phyloP scores from a whole-genome alignment of 2,888 invertebrate genomes.

The Dryobota labecula region DNA sequence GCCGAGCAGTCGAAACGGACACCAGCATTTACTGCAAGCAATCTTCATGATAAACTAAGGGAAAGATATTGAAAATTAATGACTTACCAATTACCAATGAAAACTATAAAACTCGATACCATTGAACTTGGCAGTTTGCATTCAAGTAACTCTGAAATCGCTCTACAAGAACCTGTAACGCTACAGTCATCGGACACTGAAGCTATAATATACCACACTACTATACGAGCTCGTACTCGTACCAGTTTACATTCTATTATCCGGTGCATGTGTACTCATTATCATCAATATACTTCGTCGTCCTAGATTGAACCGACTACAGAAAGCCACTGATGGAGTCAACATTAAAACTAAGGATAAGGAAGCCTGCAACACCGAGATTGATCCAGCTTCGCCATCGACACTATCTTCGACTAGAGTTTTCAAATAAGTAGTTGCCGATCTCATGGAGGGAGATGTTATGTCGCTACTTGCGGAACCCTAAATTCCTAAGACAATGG shows the following conservation, averaged over 20 bases:
- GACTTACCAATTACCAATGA: conserved; percentile 1
- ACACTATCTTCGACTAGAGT: background rate
- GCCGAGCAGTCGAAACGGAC: background rate
- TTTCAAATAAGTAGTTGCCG: conserved; percentile 4
- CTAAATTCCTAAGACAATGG: no score
- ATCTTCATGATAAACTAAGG: conserved; percentile 17
- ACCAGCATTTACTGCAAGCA: conserved; percentile 8
- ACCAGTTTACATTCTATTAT: background rate
- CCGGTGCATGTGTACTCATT: background rate
- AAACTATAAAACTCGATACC: background rate
- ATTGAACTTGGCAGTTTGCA: background rate
- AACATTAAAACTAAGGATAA: background rate
- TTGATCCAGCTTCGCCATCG: background rate
- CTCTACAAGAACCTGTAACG: background rate
- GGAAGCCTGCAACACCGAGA: background rate
- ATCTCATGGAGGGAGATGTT: background rate
- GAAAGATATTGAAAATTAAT: conserved; percentile 16
- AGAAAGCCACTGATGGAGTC: background rate
- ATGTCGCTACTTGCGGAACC: no score
- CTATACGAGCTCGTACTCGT: no score
- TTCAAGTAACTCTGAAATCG: conserved; percentile 1
- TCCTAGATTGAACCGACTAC: background rate
- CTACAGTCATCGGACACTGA: background rate
- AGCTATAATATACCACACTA: background rate
- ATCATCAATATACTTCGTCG: background rate